Evolutionary conservation across 2,113 vertebrate species (phyloP), one percentile per base, ranked within the genome.

Genomic region (Anoplopoma fimbria): DNA sequence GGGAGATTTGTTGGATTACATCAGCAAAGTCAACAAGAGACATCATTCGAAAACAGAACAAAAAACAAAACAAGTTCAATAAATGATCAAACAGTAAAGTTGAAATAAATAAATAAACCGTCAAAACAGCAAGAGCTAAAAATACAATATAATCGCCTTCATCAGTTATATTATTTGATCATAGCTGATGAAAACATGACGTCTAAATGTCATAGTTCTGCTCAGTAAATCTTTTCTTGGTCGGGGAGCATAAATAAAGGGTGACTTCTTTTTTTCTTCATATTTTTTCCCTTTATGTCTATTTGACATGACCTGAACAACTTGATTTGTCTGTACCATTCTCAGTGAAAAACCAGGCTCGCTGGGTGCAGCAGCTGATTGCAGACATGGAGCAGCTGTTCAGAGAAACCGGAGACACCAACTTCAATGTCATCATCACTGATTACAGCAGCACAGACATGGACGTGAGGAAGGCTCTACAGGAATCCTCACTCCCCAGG

Each of bases 261-360:
- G 4, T 29, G 15, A 67, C 4, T 0, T 29, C 25, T 25, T 4
- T 31, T 45, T 45, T 25, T 67, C n/a, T 27, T 4, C 7, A 65
- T 67, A 2, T 27, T 63, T 40, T 64, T 64, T 38, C 23, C 10
- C 38, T 61, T 36, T 65, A 19, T 33, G n/a, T 53, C 23, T 21
- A n/a, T 51, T 60, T 60, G 63, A 55, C 51, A 34, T 53, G 29
- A 21, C 23, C 1, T 61, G 14, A 49, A 61, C 40, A 51, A 23
- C 51, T 47, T 42, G 1, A 14, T 69, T 70, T 42, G 40, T 65
- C 27, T 85, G 19, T 61, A 23, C 33, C 0, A 55, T 15, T 69
- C 31, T 68, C 81, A 99, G 98, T 99, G 70, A 99, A 98, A 92
- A 99, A 99, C 94, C 98, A 99, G 94, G 98, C 97, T 0, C 97